Conservation (phyloP, 1,140 invertebrate species). For the Meloidogyne exigua region DNA sequence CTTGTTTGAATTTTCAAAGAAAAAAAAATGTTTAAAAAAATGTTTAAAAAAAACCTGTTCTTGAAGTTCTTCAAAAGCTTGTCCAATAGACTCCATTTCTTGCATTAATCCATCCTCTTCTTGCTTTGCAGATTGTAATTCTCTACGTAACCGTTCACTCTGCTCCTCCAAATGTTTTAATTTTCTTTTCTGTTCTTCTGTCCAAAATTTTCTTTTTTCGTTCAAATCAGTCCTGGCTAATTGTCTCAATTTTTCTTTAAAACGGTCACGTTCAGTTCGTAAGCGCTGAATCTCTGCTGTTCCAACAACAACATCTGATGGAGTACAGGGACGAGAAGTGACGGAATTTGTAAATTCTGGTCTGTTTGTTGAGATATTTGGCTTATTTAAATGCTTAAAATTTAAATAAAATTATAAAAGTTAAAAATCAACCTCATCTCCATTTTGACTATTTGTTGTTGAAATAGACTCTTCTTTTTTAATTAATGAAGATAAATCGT, state of each 20-base stretch:
- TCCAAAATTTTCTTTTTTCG: slow-evolving; percentile 42
- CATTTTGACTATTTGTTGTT: slow-evolving; percentile 10
- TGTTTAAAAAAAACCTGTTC: slow-evolving; percentile 83
- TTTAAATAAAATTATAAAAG: too few species aligned
- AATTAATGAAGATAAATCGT: not conserved
- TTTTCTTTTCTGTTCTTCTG: slow-evolving; percentile 41
- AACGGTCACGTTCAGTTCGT: slow-evolving; percentile 22
- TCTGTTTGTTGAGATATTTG: not conserved
- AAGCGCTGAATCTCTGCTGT: slow-evolving; percentile 15
- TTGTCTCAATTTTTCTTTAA: slow-evolving; percentile 32
- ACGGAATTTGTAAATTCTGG: not conserved
- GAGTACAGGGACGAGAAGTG: not conserved
- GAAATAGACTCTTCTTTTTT: slow-evolving; percentile 25
- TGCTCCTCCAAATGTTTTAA: slow-evolving; percentile 47
- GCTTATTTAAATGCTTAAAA: not conserved
- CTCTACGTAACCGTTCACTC: slow-evolving; percentile 40
- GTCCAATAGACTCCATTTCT: slow-evolving; percentile 88
- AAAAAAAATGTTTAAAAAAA: not conserved
- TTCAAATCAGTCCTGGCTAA: slow-evolving; percentile 29
- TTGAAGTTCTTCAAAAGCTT: slow-evolving; percentile 99
- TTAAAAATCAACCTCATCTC: not conserved
- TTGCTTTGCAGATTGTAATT: slow-evolving; percentile 61
- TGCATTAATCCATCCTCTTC: slow-evolving; percentile 94
- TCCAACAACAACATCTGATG: not conserved
- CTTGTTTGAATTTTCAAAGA: too few species aligned